Percentiles rank a stretch among this genome's conserved stretches.
Evolutionary conservation across 2,888 invertebrate species (phyloP).

Genomic region (Nomada goodeniana): DNA sequence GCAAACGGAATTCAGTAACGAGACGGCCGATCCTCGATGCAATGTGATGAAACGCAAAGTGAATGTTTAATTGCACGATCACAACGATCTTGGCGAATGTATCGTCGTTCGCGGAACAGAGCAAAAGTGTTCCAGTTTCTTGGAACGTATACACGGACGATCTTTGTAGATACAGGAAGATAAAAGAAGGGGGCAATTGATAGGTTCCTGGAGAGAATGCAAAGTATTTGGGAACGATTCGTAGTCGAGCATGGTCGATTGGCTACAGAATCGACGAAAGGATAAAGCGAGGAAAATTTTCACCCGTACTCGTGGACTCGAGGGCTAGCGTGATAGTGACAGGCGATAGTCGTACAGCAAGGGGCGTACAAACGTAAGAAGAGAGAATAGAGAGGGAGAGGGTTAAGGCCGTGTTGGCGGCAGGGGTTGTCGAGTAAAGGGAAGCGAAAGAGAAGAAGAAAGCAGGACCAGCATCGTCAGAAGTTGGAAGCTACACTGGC

Average conservation of each 20-base stretch:
- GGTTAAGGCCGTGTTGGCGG: conserved; percentile 36
- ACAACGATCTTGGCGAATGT: too few species aligned
- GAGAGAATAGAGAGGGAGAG: conserved; percentile 19
- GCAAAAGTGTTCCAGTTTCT: too few species aligned
- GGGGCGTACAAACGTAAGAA: conserved; percentile 24
- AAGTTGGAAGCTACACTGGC: conserved; percentile 74
- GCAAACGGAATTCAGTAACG: too few species aligned
- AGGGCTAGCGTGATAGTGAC: conserved; percentile 61
- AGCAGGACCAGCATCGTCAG: conserved; percentile 55
- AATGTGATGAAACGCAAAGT: too few species aligned
- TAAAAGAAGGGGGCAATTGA: not conserved
- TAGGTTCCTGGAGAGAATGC: conserved; percentile 28
- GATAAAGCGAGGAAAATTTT: conserved; percentile 46
- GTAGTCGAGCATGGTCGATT: conserved; percentile 53
- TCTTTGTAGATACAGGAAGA: not conserved
- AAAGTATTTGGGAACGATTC: conserved; percentile 36
- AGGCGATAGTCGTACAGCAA: conserved; percentile 55
- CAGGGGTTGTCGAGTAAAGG: conserved; percentile 45
- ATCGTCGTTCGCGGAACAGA: too few species aligned
- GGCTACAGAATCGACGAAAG: conserved; percentile 49
- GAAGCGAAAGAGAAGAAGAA: conserved; percentile 43
- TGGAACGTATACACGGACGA: not conserved
- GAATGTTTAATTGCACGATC: too few species aligned
- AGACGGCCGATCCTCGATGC: too few species aligned
- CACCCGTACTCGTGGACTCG: conserved; percentile 41